Evolutionary conservation across 2,113 vertebrate species (phyloP), one percentile per base, ranked within the genome.

Genomic region (Butorides virescens): DNA sequence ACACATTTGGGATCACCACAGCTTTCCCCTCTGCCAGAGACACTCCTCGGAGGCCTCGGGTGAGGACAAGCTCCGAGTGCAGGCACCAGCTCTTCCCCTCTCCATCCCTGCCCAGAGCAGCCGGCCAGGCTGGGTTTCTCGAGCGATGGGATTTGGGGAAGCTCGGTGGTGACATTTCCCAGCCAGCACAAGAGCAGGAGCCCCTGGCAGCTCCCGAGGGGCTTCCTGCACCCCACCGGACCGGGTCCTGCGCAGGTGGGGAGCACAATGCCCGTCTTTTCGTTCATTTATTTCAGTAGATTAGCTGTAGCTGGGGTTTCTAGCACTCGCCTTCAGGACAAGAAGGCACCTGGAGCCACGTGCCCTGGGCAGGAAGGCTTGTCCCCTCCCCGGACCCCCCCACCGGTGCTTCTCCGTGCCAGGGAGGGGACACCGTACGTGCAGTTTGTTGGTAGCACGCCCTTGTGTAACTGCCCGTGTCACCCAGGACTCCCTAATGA

Each of bases 321-420:
- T 36, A 47, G 29, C 2, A 5, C 72, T 74, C 32, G 29, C 27
- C 58, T 77, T 62, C 9, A 25, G 90, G 71, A 71, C 32, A 88
- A 67, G 71, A 17, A 1, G 4, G 52, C 74, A 34, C 39, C 14
- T 0, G 0, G 65, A 67, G 42, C 71, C 20, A 5, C 9, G 46
- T 15, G 8, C 12, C 27, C 32, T 0, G 0, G 15, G 34, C 3
- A 5, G 44, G 74, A 90, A 82, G 53, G 86, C 21, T 92, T 29
- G 3, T 65, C 59, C 59, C 39, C 34, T 27, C 25, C 46, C 34
- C 17, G 66, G 55, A 34, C 17, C 63, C 66, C 61, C 44, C 37
- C 22, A 0, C 13, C 0, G 15, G 50, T 10, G 8, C 16, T 73
- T 47, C 34, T 68, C 29, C 1, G 0, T 13, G 70, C 34, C 0